Conservation (phyloP, 2,888 invertebrate genomes). For the Aspidapion aeneum region DNA sequence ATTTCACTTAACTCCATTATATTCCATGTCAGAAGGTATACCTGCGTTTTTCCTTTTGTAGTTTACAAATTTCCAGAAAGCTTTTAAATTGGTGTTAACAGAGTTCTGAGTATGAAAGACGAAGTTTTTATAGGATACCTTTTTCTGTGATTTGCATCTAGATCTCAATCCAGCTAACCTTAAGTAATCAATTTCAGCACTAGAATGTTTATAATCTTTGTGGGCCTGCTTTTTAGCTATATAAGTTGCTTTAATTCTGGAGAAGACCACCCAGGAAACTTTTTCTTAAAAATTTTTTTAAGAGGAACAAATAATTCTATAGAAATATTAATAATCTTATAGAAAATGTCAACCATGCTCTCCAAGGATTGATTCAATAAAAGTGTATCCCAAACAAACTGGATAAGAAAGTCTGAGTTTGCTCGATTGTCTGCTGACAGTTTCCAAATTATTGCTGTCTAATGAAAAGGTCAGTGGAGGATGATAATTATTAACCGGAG, state of each 20-base stretch:
- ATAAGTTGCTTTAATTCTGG: not conserved
- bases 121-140: not conserved
- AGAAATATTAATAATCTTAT: not conserved
- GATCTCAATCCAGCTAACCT: not conserved
- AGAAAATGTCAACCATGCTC: not conserved
- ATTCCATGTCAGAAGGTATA: not conserved
- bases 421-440: not conserved
- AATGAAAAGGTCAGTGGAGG: not conserved
- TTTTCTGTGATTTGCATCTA: not conserved
- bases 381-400: not conserved
- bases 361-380: not conserved
- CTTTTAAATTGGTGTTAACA: not conserved
- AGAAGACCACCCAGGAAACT: slow-evolving; percentile 1
- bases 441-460: not conserved
- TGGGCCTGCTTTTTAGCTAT: not conserved
- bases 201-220: not conserved
- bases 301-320: slow-evolving; percentile 1
- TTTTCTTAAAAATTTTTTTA: not conserved
- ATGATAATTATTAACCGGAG: not conserved
- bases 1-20: not conserved
- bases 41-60: not conserved
- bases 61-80: not conserved
- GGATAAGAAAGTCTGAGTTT: not conserved
- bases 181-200: not conserved
- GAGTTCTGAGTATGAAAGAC: not conserved